Conservation (phyloP, 2,113 vertebrate genomes). For the Zapus hudsonius region DNA sequence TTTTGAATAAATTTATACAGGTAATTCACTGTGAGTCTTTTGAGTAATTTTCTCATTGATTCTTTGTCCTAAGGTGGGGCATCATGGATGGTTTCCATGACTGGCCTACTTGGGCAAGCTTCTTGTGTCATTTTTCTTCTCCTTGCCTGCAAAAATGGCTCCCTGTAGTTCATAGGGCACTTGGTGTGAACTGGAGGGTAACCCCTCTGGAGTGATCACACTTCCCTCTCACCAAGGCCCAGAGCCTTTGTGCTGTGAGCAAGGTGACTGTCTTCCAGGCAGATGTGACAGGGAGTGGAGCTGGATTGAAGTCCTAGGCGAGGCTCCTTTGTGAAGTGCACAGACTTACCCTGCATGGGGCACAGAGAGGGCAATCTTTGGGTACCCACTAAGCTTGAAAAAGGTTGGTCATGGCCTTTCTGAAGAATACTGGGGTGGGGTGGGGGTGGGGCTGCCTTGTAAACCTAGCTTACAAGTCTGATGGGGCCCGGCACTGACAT, state of each 20-base stretch:
- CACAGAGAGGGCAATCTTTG: neutral
- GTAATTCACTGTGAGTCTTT: neutral
- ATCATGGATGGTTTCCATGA: neutral
- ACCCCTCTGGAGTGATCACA: neutral
- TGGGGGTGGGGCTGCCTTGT: neutral
- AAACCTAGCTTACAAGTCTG: neutral
- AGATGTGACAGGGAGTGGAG: neutral
- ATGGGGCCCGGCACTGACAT: neutral
- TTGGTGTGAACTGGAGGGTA: neutral
- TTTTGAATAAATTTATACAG: neutral
- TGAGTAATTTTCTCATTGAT: neutral
- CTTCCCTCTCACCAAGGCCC: too few species aligned
- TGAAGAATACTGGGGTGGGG: neutral
- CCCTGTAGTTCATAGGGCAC: too few species aligned
- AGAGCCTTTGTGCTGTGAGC: neutral
- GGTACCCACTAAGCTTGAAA: neutral
- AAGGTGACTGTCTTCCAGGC: neutral
- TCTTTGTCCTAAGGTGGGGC: neutral
- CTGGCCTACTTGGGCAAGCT: too few species aligned
- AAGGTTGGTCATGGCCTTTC: neutral
- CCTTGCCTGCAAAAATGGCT: neutral
- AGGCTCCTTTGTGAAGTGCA: neutral
- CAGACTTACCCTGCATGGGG: neutral
- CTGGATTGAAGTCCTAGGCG: neutral
- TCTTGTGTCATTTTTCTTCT: neutral